A percentile compares a stretch with the other conserved stretches of the same genome.
Conservation (phyloP, 2,113 vertebrate genomes). For the Cryptotis parvus region DNA sequence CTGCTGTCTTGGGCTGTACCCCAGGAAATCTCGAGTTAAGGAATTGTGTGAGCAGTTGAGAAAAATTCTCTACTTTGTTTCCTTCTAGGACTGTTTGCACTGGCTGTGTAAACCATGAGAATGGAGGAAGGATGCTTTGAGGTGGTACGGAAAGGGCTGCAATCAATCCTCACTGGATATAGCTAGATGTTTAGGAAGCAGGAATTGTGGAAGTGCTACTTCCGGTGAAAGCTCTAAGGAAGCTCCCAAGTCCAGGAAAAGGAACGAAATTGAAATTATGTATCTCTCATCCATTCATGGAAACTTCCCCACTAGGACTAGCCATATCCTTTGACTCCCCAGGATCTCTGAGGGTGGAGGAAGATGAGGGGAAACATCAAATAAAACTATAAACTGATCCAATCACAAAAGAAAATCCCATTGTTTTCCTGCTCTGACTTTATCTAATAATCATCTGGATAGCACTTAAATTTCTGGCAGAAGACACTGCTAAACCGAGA, state of each 20-base stretch:
- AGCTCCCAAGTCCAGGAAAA: background rate
- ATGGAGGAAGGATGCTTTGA: background rate
- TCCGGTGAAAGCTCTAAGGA: background rate
- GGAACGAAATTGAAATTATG: background rate
- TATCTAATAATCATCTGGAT: background rate
- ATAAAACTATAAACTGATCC: background rate
- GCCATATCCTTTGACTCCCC: background rate
- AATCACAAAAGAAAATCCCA: background rate
- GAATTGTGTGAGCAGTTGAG: background rate
- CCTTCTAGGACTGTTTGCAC: background rate
- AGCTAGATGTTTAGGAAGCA: background rate
- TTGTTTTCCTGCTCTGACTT: background rate
- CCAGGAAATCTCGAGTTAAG: background rate
- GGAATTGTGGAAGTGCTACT: background rate
- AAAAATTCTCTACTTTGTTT: background rate
- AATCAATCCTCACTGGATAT: background rate
- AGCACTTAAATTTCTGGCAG: conserved; percentile 13
- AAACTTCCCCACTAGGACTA: background rate
- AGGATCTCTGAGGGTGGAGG: background rate
- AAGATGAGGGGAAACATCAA: background rate
- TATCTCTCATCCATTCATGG: background rate
- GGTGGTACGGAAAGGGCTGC: background rate
- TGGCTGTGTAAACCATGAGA: background rate
- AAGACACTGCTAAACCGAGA: background rate
- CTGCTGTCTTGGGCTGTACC: no score